Conservation (phyloP, 64 coral and sea anemone genomes). For the Catalaphyllia jardinei region DNA sequence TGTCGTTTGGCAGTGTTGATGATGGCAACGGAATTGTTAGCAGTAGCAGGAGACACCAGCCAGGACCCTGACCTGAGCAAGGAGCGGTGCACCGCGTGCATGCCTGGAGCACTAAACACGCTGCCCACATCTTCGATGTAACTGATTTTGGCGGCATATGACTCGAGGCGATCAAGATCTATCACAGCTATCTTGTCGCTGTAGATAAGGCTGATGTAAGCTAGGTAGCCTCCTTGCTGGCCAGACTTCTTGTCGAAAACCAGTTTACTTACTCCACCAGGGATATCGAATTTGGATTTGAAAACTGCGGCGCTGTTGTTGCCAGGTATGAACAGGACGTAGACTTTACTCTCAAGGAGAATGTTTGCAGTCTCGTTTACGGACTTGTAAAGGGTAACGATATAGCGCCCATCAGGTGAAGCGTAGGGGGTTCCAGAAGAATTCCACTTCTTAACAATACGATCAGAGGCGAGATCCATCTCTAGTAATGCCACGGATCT, state of each 20-base stretch:
- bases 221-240: not conserved
- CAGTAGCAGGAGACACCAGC: conserved; percentile 43
- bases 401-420: conserved; percentile 39
- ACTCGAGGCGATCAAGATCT: conserved; percentile 1
- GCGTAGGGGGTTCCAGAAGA: conserved; percentile 17
- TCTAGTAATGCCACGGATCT: not conserved
- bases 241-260: conserved; percentile 1
- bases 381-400: conserved; percentile 28
- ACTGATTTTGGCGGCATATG: not conserved
- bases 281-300: conserved; percentile 16
- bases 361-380: conserved; percentile 5
- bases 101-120: not conserved
- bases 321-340: not conserved
- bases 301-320: not conserved
- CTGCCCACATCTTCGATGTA: conserved; percentile 32
- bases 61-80: not conserved
- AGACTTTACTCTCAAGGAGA: conserved; percentile 11
- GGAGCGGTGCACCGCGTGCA: not conserved
- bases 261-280: conserved; percentile 20
- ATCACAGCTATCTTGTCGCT: conserved; percentile 50
- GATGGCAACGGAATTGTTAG: conserved; percentile 33
- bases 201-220: conserved; percentile 40
- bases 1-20: conserved; percentile 23
- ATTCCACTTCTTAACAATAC: not conserved
- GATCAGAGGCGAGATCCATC: not conserved